Base-by-base conservation (phyloP, 2,113 vertebrate species). In the Pleuronectes platessa region DNA sequence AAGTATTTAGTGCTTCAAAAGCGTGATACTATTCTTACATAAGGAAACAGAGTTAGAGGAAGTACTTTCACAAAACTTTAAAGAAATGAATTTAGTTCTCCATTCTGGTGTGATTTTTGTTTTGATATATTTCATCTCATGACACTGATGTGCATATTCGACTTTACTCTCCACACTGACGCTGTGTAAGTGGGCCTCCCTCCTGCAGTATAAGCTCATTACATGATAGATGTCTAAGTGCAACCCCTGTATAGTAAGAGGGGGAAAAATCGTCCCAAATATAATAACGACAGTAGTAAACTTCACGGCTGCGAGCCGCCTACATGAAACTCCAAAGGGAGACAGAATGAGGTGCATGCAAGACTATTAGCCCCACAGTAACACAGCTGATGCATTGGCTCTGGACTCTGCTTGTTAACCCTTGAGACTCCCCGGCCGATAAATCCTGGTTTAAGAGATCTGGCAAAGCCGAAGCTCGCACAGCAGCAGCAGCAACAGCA, bases 391-490 rank as follows among this genome's bases (percentile, higher is more conserved):
- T 88, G 82, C 86, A 90, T 86, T 86, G 79, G 74, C 59, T 86
- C 71, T 82, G 69, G 78, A 81, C 81, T 86, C 76, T 62, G 74
- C 79, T 74, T 88, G 80, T 90, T 90, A 92, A 92, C 83, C 83
- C 84, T 76, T 83, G 74, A 86, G 74, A 78, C 70, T 74, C 78
- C 70, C 5, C 58, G 5, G 49, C 74, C 15, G 61, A 88, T 91
- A 89, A 88, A 91, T 83, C 75, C 81, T 68, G 61, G 21, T 78
- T 77, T 79, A 86, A 84, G 81, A 79, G 77, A 82, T 67, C 67
- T 86, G 85, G 59, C 45, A 62, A 75, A 77, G 66, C 49, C 61
- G 56, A 63, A 83, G 67, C 77, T 82, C 79, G 67, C 62, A 27
- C 49, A 81, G 75, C 69, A 84, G 63, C 35, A 84, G 69, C 35